phyloP scores from a whole-genome alignment of 2,113 vertebrate species.

The Anser brachyrhynchus region DNA sequence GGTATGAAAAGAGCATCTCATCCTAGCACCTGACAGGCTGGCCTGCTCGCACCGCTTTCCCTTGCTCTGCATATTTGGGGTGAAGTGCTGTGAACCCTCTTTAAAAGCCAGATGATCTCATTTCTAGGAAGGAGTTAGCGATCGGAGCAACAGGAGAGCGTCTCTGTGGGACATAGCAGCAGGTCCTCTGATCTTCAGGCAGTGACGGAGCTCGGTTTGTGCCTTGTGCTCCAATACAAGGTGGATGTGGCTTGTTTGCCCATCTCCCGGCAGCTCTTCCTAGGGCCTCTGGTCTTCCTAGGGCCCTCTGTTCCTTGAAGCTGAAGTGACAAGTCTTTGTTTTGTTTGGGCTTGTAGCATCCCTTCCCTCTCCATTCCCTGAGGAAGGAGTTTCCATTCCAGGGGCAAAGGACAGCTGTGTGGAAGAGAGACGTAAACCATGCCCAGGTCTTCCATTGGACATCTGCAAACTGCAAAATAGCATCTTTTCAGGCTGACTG shows the following conservation, averaged over 20 bases:
- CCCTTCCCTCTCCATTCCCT: not conserved
- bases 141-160: not conserved
- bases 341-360: not conserved
- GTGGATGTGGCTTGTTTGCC: not conserved
- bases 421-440: not conserved
- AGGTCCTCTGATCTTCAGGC: accelerated
- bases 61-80: constrained; percentile 40
- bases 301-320: not conserved
- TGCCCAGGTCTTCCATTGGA: not conserved
- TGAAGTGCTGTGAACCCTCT: not conserved
- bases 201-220: accelerated
- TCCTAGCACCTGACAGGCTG: constrained; percentile 12
- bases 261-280: not conserved
- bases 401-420: not conserved
- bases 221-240: not conserved
- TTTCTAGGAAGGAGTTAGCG: not conserved
- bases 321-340: not conserved
- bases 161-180: accelerated
- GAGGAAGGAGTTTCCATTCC: not conserved
- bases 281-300: not conserved
- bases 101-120: not conserved
- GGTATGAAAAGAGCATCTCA: constrained; percentile 53
- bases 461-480: constrained; percentile 15
- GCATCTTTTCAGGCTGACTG: not conserved
- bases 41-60: not conserved